Base-by-base conservation (phyloP, 2,113 vertebrate species). In the Azemiops feae region DNA sequence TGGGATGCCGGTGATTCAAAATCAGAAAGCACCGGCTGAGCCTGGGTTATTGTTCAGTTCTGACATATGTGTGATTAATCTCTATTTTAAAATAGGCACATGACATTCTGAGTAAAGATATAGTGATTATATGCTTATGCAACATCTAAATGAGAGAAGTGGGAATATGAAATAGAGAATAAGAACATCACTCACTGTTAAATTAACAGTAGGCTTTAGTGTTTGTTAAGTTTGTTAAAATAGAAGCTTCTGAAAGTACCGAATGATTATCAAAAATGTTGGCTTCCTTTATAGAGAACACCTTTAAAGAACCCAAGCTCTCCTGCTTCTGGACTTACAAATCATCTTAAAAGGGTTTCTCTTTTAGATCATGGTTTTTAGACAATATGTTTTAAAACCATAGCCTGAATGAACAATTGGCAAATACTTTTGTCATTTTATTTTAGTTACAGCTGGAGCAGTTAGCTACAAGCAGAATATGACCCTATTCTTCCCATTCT, bases 221-320 rank as follows among this genome's bases (percentile, higher is more conserved):
- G 93, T 47, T 90, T 54, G 4, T 60, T 85, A 52, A 57, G 14
- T 0, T 94, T 39, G 64, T 69, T 50, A 39, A 95, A 95, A 94
- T 93, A 0, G 58, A 81, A 89, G 4, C 0, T 74, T 18, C 85
- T 91, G 85, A 95, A 92, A 69, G 20, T 81, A 43, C 34, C 3
- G 18, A 88, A 8, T 81, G 87, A 92, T 81, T 7, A 47, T 69
- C 57, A 90, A 94, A 95, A 20, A 60, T 12, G 27, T 86, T n/a
- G 0, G 7, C 60, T 94, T 90, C 93, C 25, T 95, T 93, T 95
- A 92, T 92, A 34, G 34, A 54, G 52, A 95, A 93, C 86, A 39
- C 6, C 39, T 23, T 93, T 91, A 91, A 52, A 91, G 47, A 55
- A 74, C 0, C 25, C n/a, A 85, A 58, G 54, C 94, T 95, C 94